Base-by-base conservation (phyloP, 2,797 vertebrate species). In the Phaenicophaeus curvirostris region DNA sequence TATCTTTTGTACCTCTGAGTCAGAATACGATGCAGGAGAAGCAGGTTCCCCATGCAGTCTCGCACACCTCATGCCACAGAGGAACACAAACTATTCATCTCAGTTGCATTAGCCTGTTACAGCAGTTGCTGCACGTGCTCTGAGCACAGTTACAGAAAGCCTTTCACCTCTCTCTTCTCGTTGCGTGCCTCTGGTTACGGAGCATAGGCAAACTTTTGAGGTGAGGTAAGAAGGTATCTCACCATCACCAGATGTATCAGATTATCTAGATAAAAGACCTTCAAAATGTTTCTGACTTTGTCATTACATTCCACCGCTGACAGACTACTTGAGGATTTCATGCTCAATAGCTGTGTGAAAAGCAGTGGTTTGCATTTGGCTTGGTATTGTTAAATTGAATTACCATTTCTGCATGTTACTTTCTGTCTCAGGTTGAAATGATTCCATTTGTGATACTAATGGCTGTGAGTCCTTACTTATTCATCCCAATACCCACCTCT, bases 401-500 rank as follows among this genome's bases (percentile, higher is more conserved):
- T 85, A 44, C 11, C 5, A 30, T 80, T 93, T 87, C 63, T 63
- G 66, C 88, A 73, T 6, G n/a, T 54, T 86, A 27, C 35, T 53
- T 48, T 72, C 23, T 72, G 83, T 82, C 86, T 94, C 85, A 53
- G 75, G 51, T 90, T 91, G 78, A 87, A 93, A 74, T 91, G 76
- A 93, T 87, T 90, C 75, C 0, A 0, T 82, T 96, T 69, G 33
- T 91, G 27, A 31, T 91, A 91, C 91, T 97, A 95, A 95, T 93
- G 42, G 35, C 53, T 94, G 44, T 57, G 74, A 87, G 88, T 88
- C 69, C 83, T 92, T 73, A 69, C 31, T 27, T 67, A 46, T 73
- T 90, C 75, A 96, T 91, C 63, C 53, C 13, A 67, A 31, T 35
- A 74, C 44, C 67, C 46, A 68, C 33, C 14, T 16, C 6, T 58